A percentile compares a stretch with the other conserved stretches of the same genome.
These are phyloP conservation scores for Latrodectus elegans DNA, from an alignment of 2,888 invertebrate species.

Conservation along the genomic window DNA sequence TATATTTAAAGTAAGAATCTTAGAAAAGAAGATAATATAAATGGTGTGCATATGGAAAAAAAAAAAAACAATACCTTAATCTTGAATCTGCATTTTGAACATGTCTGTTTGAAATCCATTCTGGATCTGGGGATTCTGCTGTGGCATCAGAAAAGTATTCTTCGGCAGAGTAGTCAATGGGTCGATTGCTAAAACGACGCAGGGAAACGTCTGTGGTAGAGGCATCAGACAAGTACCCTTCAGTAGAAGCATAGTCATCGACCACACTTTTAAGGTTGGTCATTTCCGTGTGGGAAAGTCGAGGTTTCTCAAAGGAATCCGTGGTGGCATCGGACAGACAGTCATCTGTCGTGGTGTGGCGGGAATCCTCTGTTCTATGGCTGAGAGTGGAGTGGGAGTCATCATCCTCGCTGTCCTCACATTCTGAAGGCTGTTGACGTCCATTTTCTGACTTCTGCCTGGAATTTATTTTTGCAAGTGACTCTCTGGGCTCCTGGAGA, in stretches of 20 bases:
- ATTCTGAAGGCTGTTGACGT: conserved; percentile 15
- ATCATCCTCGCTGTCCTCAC: conserved; percentile 60
- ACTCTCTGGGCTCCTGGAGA: conserved; percentile 2
- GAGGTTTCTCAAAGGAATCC: conserved; percentile 64
- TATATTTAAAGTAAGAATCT: too few species aligned
- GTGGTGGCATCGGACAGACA: conserved; percentile 57
- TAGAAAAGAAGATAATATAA: too few species aligned
- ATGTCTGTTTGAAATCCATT: conserved; percentile 42
- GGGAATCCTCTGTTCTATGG: conserved; percentile 72
- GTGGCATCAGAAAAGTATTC: conserved; percentile 60
- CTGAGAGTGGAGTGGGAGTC: conserved; percentile 66
- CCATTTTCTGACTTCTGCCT: neutral
- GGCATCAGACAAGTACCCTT: conserved; percentile 56
- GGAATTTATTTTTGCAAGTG: neutral
- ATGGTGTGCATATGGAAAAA: neutral
- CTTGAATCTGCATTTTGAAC: conserved; percentile 8
- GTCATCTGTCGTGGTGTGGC: conserved; percentile 66
- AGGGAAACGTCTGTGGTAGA: conserved; percentile 56
- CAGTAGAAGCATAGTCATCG: conserved; percentile 54
- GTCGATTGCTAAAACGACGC: conserved; percentile 34
- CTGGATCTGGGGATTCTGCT: conserved; percentile 61
- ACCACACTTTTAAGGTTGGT: neutral
- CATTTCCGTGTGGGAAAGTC: neutral
- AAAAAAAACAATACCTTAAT: conserved; percentile 11
- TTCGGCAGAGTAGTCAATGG: conserved; percentile 36